These are phyloP conservation scores for Merops nubicus DNA, from an alignment of 2,113 vertebrate genomes.

Conservation along the genomic window DNA sequence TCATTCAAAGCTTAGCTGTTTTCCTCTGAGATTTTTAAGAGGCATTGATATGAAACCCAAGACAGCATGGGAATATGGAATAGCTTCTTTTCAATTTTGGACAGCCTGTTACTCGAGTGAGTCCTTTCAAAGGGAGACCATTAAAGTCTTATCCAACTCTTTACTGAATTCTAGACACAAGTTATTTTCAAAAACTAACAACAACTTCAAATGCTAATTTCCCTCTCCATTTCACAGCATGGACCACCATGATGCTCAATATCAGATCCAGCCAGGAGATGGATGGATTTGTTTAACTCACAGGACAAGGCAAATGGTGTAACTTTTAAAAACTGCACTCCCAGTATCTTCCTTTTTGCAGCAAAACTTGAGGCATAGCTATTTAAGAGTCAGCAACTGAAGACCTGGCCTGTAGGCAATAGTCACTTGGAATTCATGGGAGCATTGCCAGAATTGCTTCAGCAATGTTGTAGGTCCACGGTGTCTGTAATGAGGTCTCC, in stretches of 20 bases:
- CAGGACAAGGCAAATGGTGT: not conserved
- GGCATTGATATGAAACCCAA: not conserved
- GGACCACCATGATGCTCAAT: not conserved
- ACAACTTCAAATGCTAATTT: not conserved
- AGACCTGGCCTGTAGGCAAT: not conserved
- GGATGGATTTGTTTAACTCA: not conserved
- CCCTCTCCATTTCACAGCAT: not conserved
- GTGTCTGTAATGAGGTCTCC: not conserved
- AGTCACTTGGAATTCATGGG: not conserved
- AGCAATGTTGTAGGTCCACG: not conserved
- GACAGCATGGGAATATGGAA: not conserved
- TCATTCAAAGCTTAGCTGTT: not conserved
- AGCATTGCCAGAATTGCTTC: not conserved
- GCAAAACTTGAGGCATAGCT: not conserved
- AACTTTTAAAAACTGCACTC: not conserved
- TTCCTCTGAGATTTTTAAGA: not conserved
- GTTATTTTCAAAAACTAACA: not conserved
- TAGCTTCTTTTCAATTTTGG: not conserved
- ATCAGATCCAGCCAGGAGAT: fast-evolving
- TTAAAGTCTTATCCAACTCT: not conserved
- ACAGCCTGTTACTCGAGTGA: not conserved
- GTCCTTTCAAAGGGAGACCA: not conserved
- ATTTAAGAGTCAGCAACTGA: not conserved
- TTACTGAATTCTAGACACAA: not conserved
- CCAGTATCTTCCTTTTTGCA: not conserved